A percentile compares a stretch with the other conserved stretches of the same genome.
These are phyloP conservation scores for Rhingia campestris DNA, from an alignment of 2,888 invertebrate species.

Conservation along the genomic window DNA sequence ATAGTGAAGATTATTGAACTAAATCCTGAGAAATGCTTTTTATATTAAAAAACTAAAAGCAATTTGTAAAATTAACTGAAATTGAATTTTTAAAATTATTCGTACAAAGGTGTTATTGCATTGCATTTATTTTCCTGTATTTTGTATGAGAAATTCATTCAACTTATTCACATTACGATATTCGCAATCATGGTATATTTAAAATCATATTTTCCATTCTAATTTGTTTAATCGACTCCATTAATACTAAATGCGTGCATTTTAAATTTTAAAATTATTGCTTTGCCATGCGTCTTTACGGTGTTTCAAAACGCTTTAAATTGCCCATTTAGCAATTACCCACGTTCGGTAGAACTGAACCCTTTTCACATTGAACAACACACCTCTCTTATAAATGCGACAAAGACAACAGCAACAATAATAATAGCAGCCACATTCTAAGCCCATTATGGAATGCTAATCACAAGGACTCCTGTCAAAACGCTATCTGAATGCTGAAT, in stretches of 20 bases:
- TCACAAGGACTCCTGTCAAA: slow-evolving; percentile 72
- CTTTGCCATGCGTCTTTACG: not conserved
- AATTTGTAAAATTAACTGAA: no score
- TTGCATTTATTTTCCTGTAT: no score
- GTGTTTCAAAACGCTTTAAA: slow-evolving; percentile 34
- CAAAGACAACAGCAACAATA: slow-evolving; percentile 45
- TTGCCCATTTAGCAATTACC: slow-evolving; percentile 29
- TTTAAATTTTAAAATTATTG: slow-evolving; percentile 26
- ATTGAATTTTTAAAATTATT: no score
- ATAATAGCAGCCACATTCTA: slow-evolving; percentile 61
- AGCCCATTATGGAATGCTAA: slow-evolving; percentile 72
- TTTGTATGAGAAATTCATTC: no score
- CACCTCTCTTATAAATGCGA: slow-evolving; percentile 1
- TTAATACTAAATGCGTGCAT: slow-evolving; percentile 12
- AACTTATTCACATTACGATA: no score
- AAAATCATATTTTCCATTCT: no score
- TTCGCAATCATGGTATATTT: no score
- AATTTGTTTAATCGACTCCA: not conserved
- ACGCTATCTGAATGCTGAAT: slow-evolving; percentile 73
- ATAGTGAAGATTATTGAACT: no score
- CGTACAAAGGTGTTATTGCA: no score
- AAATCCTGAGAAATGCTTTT: no score
- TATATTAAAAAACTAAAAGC: no score
- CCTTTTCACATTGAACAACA: slow-evolving; percentile 33
- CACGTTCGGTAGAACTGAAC: slow-evolving; percentile 28